Evolutionary conservation across 2,888 invertebrate species (phyloP).

Genomic region (Exocentrus adspersus): DNA sequence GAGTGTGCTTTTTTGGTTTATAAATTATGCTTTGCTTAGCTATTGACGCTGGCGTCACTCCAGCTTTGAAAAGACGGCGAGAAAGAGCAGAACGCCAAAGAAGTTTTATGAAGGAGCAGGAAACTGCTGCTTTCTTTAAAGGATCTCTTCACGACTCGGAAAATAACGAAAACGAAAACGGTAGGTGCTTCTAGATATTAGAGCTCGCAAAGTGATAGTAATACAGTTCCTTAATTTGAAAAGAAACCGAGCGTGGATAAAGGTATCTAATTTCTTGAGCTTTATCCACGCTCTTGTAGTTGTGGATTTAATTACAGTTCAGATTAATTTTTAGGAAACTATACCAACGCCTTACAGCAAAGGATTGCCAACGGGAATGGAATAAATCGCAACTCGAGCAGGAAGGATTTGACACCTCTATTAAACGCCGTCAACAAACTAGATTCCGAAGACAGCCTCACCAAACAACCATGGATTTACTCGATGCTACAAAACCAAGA

Average conservation of each 20-base stretch:
- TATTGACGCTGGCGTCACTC: conserved; percentile 79
- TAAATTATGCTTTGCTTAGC: conserved; percentile 57
- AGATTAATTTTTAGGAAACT: conserved; percentile 65
- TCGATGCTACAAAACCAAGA: conserved; percentile 52
- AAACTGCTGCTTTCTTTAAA: conserved; percentile 68
- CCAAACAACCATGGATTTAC: conserved; percentile 61
- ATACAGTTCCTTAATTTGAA: too few species aligned
- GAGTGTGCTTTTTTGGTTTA: conserved; percentile 29
- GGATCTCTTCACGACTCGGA: conserved; percentile 59
- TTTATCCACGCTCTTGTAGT: too few species aligned
- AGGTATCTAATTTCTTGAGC: too few species aligned
- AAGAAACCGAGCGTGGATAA: too few species aligned
- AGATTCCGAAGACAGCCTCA: conserved; percentile 65
- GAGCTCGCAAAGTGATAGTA: conserved; percentile 44
- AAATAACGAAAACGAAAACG: conserved; percentile 55
- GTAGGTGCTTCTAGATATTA: conserved; percentile 58
- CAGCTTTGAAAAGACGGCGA: conserved; percentile 80
- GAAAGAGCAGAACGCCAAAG: conserved; percentile 87
- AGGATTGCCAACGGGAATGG: conserved; percentile 71
- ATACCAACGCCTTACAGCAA: conserved; percentile 69
- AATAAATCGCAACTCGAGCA: conserved; percentile 61
- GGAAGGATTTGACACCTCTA: conserved; percentile 67
- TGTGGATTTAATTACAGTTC: not conserved
- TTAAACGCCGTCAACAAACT: conserved; percentile 69
- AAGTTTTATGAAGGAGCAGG: conserved; percentile 85